Evolutionary conservation across 2,113 vertebrate species (phyloP).

Genomic region (Perognathus longimembris): DNA sequence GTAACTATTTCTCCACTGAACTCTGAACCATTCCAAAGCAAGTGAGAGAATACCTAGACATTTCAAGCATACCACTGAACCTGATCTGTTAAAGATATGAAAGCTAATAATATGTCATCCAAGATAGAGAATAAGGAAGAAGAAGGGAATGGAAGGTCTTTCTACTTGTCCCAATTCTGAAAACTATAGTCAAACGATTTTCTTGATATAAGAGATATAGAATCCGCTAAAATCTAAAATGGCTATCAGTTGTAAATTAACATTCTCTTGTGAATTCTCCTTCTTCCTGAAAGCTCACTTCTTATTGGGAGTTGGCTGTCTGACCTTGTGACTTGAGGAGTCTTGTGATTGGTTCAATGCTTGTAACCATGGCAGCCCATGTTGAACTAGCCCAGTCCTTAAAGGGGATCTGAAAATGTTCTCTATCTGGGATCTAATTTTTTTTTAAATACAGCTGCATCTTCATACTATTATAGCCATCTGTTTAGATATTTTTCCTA

Average conservation of each 20-base stretch:
- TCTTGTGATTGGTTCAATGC: neutral
- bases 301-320: neutral
- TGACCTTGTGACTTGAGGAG: neutral
- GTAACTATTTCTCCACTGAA: neutral
- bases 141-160: neutral
- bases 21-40: constrained; percentile 15
- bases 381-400: neutral
- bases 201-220: constrained; percentile 19
- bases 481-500: neutral
- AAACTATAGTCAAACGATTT: neutral
- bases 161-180: neutral
- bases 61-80: neutral
- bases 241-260: neutral
- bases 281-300: neutral
- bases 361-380: neutral
- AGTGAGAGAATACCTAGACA: neutral
- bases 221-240: neutral
- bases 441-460: neutral
- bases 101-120: neutral
- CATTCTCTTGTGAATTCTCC: neutral
- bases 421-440: neutral
- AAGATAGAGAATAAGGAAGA: neutral
- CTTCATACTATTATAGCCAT: neutral
- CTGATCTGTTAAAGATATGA: neutral
- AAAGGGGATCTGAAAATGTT: neutral